Conservation (phyloP, 2,888 invertebrate species). For the Drosophila pseudotakahashii region DNA sequence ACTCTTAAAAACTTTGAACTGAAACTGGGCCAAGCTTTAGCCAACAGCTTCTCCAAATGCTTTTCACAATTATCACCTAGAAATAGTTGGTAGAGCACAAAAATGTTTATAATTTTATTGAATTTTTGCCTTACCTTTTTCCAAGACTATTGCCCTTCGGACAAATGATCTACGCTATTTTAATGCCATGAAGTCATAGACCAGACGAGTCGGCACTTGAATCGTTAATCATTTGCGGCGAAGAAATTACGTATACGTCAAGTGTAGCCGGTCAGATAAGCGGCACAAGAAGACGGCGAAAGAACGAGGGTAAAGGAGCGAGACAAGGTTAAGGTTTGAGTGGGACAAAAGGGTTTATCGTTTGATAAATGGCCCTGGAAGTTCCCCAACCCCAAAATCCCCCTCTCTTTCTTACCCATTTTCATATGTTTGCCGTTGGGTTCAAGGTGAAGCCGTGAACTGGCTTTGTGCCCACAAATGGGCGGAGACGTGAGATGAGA, state of each 20-base stretch:
- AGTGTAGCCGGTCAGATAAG: constrained; percentile 75
- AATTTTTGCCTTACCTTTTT: not conserved
- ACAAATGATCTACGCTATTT: constrained; percentile 40
- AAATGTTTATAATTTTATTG: not conserved
- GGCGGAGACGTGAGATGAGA: constrained; percentile 7
- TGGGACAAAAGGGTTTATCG: constrained; percentile 57
- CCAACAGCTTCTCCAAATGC: not conserved
- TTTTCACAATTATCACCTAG: constrained; percentile 1
- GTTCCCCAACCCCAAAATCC: constrained; percentile 24
- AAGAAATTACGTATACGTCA: constrained; percentile 75
- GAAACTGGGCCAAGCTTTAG: not conserved
- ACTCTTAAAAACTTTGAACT: not conserved
- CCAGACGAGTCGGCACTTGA: constrained; percentile 38
- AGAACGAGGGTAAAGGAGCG: not conserved
- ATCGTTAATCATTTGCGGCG: constrained; percentile 69
- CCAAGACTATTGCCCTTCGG: constrained; percentile 4
- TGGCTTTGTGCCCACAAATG: constrained; percentile 32
- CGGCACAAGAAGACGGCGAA: constrained; percentile 16
- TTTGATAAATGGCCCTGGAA: constrained; percentile 66
- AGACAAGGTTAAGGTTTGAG: constrained; percentile 50
- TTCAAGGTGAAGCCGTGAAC: constrained; percentile 68
- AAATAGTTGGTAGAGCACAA: not conserved
- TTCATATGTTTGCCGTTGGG: constrained; percentile 41
- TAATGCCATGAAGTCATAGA: constrained; percentile 45
- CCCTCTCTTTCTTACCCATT: constrained; percentile 12